Base-by-base conservation (phyloP, 1,140 invertebrate genomes). In the Grapholita molesta region DNA sequence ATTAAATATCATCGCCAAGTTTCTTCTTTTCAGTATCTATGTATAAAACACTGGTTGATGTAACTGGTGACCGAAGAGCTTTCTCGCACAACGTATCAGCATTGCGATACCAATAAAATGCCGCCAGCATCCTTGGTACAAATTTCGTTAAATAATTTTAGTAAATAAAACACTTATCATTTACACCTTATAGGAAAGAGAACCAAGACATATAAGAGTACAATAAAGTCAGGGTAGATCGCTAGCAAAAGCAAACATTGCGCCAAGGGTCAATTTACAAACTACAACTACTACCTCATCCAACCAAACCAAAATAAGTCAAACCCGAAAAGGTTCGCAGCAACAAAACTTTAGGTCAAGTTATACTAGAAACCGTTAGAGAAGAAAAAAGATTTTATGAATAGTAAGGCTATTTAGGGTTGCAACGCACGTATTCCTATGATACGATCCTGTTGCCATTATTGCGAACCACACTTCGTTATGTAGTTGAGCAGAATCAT, bases 401-500 rank as follows among this genome's bases (percentile, higher is more conserved):
- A 48, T 21, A 48, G 42, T n/a, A n/a, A 2, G 55, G 3, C 55
- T 30, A 5, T 61, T 61, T 61, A 61, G 55, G n/a, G 24, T 32
- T 61, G 28, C 55, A 15, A 25, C 55, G 30, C 55, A 61, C 55
- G 55, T 61, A 61, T n/a, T 28, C 25, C 55, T 61, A 25, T 61
- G 55, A 61, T 61, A 61, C 55, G 55, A 61, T 61, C 25, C 55
- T 25, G 55, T 1, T 61, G 55, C 55, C 18, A 61, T 61, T 61
- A 61, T 61, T 61, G 25, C 55, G 55, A 30, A 61, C 55, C 55
- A 25, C 55, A 61, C 55, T 61, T 61, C 55, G 55, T 61, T 61
- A 61, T 61, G 55, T 61, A 61, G 55, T 61, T 61, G 55, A 61
- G 55, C 24, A 61, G 55, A 30, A 61, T 61, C 30, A 61, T 25